phyloP scores from a whole-genome alignment of 2,797 vertebrate genomes.

The Danionella dracula region DNA sequence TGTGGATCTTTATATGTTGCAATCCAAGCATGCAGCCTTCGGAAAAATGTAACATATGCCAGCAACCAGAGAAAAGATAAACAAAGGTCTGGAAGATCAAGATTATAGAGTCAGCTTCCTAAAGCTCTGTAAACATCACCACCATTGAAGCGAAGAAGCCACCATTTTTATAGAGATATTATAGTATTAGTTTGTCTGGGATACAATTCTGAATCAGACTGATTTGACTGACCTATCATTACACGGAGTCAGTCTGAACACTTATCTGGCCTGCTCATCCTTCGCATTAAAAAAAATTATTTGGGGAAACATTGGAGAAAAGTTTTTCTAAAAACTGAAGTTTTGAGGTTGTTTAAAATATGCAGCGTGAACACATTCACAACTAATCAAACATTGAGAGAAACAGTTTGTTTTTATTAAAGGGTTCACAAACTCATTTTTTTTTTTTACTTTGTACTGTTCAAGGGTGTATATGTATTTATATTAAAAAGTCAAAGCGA shows the following conservation, averaged over 20 bases:
- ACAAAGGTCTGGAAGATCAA: slow-evolving; percentile 47
- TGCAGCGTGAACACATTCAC: too few species aligned
- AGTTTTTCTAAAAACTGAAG: slow-evolving; percentile 20
- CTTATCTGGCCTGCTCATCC: slow-evolving; percentile 43
- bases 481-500: too few species aligned
- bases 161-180: slow-evolving; percentile 32
- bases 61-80: slow-evolving; percentile 46
- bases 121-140: slow-evolving; percentile 39
- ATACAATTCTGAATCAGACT: slow-evolving; percentile 35
- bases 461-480: too few species aligned
- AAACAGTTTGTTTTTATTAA: too few species aligned
- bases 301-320: slow-evolving; percentile 39
- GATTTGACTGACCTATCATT: slow-evolving; percentile 46
- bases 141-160: slow-evolving; percentile 22
- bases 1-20: slow-evolving; percentile 60
- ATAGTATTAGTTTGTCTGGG: slow-evolving; percentile 33
- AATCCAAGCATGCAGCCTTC: slow-evolving; percentile 56
- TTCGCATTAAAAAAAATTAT: slow-evolving; percentile 45
- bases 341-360: background rate
- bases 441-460: too few species aligned
- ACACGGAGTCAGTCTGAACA: slow-evolving; percentile 37
- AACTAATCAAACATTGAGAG: too few species aligned
- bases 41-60: slow-evolving; percentile 69
- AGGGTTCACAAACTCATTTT: too few species aligned
- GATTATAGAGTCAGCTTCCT: slow-evolving; percentile 42